A percentile compares a stretch with the other conserved stretches of the same genome.
These are phyloP conservation scores for Chitala chitala DNA, from an alignment of 2,113 vertebrate genomes.

Conservation along the genomic window DNA sequence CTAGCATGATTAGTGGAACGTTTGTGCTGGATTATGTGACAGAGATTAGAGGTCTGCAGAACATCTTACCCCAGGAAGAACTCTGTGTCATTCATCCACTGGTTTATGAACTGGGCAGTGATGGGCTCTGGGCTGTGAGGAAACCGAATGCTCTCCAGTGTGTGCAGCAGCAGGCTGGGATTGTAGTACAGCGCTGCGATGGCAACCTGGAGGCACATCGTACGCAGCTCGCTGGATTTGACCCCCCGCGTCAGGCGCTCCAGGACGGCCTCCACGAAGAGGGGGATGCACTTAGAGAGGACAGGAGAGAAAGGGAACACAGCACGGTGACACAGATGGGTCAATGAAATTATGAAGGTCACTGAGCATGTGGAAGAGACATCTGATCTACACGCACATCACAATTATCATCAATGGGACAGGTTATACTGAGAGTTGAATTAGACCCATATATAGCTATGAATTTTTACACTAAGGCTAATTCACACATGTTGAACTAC, in stretches of 20 bases:
- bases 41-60: neutral
- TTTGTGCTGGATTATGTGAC: too few relatives aligned
- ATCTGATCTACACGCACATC: too few relatives aligned
- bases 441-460: too few relatives aligned
- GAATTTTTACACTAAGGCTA: too few relatives aligned
- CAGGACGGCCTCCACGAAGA: constrained; percentile 88
- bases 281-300: constrained; percentile 76
- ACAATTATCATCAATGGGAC: too few relatives aligned
- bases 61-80: constrained; percentile 85
- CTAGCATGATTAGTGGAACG: too few relatives aligned
- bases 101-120: constrained; percentile 93
- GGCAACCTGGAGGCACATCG: constrained; percentile 95
- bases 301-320: neutral
- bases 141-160: constrained; percentile 85
- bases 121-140: constrained; percentile 84
- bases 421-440: too few relatives aligned
- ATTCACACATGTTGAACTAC: too few relatives aligned
- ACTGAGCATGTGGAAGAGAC: too few relatives aligned
- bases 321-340: neutral
- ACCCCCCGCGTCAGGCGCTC: constrained; percentile 88
- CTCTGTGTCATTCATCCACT: constrained; percentile 97
- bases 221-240: constrained; percentile 87
- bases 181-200: constrained; percentile 93
- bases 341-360: too few relatives aligned
- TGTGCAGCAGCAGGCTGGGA: constrained; percentile 82